Evolutionary conservation across 2,113 vertebrate species (phyloP).

Genomic region (Mustelus asterias): DNA sequence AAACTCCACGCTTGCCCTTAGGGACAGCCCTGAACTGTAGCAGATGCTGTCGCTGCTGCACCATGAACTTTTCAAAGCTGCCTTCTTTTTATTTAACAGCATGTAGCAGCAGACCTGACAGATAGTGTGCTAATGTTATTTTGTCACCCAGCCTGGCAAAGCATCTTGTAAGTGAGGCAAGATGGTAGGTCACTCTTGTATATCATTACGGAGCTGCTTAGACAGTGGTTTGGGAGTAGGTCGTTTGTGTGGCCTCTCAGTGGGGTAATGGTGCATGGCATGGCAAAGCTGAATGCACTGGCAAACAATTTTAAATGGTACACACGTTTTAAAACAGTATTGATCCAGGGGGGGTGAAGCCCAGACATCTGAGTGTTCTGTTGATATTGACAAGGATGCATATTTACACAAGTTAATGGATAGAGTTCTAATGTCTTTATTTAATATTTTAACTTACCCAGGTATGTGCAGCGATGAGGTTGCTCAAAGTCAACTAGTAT

Average conservation of each 20-base stretch:
- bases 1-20: neutral
- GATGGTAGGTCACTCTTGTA: constrained; percentile 26
- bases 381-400: neutral
- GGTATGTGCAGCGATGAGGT: neutral
- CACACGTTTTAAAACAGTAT: neutral
- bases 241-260: neutral
- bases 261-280: neutral
- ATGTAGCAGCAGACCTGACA: constrained; percentile 19
- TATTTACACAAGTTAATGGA: neutral
- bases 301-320: neutral
- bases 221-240: neutral
- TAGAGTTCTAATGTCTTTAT: neutral
- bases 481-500: neutral
- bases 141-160: constrained; percentile 14
- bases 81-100: constrained; percentile 12
- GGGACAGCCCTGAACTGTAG: constrained; percentile 6
- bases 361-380: neutral
- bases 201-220: constrained; percentile 20
- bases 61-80: constrained; percentile 32
- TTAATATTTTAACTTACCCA: neutral
- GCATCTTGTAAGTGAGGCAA: constrained; percentile 28
- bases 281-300: neutral
- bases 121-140: constrained; percentile 28
- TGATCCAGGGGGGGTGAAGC: neutral
- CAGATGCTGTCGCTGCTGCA: constrained; percentile 19